phyloP scores from a whole-genome alignment of 2,797 vertebrate genomes.

The Agapornis canus region DNA sequence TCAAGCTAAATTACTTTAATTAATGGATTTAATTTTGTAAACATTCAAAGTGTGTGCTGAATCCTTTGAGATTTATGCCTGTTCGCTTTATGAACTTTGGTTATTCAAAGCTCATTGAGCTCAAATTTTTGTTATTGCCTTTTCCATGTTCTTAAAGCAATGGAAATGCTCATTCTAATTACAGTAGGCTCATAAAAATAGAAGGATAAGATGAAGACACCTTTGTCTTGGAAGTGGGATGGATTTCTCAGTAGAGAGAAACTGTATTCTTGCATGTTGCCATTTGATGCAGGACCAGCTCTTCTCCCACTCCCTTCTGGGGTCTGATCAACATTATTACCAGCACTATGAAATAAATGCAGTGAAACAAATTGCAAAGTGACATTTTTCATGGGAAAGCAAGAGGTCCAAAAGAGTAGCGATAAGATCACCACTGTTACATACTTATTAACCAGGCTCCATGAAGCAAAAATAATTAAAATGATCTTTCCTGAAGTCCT shows the following conservation, averaged over 20 bases:
- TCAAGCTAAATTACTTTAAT: slow-evolving; percentile 27
- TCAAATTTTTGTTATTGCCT: background rate
- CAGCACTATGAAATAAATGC: background rate
- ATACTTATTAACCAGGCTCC: background rate
- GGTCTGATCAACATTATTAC: background rate
- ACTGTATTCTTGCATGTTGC: background rate
- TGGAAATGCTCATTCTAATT: background rate
- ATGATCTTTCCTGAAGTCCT: background rate
- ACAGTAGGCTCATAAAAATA: background rate
- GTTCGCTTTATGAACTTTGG: background rate
- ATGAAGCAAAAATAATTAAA: background rate
- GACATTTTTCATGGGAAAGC: background rate
- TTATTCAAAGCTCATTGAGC: background rate
- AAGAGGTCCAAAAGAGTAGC: background rate
- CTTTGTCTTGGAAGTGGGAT: background rate
- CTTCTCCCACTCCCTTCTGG: background rate
- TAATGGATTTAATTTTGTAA: slow-evolving; percentile 41
- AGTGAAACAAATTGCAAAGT: background rate
- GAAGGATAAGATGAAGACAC: background rate
- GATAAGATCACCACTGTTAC: background rate
- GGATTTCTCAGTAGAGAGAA: background rate
- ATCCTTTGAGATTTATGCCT: slow-evolving; percentile 20
- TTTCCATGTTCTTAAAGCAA: background rate
- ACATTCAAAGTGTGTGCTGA: slow-evolving; percentile 11
- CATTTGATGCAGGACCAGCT: background rate